These are phyloP conservation scores for Allobates femoralis DNA, from an alignment of 2,797 vertebrate species.

Conservation along the genomic window DNA sequence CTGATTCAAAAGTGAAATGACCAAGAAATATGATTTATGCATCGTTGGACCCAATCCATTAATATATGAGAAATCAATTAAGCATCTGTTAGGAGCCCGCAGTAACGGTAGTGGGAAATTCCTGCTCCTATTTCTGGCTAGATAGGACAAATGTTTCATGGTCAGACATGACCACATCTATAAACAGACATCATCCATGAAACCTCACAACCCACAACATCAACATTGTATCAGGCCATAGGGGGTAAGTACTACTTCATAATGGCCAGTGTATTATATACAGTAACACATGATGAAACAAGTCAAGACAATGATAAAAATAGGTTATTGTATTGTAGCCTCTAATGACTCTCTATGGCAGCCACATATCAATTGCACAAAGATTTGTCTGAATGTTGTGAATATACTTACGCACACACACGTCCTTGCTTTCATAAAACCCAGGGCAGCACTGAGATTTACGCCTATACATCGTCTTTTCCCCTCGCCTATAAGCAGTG, in stretches of 20 bases:
- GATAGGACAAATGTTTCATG: neutral
- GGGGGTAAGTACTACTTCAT: neutral
- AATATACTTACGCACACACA: slow-evolving; percentile 90
- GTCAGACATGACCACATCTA: slow-evolving; percentile 6
- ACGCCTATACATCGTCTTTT: slow-evolving; percentile 94
- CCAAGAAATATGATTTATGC: neutral
- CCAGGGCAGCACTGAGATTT: slow-evolving; percentile 96
- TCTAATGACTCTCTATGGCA: neutral
- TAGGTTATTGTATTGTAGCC: too few relatives aligned
- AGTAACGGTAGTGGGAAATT: slow-evolving; percentile 4
- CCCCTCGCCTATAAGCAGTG: slow-evolving; percentile 89
- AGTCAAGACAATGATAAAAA: neutral
- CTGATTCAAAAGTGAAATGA: neutral
- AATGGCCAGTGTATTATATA: neutral
- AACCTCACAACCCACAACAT: slow-evolving; percentile 20
- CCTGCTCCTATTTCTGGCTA: neutral
- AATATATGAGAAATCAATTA: neutral
- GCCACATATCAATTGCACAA: neutral
- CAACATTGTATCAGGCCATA: neutral
- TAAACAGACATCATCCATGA: neutral
- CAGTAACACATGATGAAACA: neutral
- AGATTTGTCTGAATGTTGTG: neutral
- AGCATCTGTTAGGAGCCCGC: neutral
- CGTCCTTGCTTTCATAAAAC: slow-evolving; percentile 89
- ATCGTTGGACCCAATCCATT: neutral